Evolutionary conservation across 2,113 vertebrate genomes (phyloP), one percentile per base, ranked within the genome.

Genomic region (Pavo muticus): DNA sequence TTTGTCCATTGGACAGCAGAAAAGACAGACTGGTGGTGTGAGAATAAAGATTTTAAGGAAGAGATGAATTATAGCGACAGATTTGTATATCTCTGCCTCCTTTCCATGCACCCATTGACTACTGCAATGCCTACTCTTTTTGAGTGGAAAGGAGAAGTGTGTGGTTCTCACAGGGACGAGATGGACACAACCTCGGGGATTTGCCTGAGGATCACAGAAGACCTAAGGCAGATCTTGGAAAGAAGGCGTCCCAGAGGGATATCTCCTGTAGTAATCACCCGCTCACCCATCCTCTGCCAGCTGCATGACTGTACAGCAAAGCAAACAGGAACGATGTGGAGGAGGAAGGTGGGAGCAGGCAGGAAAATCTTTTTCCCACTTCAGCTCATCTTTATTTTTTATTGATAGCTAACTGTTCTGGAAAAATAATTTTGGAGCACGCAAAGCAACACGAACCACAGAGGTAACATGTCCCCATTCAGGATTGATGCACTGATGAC

Each of bases 361-460:
- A 95, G 82, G 78, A 95, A 94, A 76, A 93, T 9, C 6, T 30
- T 85, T 91, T 82, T 39, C 56, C 37, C 5, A 0, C 89, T 86
- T 91, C 77, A 93, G 27, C 27, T 80, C 54, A 76, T 72, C 59
- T 79, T 96, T 91, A 61, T 90, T 84, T 88, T 90, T 82, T 88
- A 86, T 69, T 92, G 93, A 95, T 92, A 96, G 83, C 61, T 89
- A 75, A 77, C 85, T 87, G 85, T 93, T 97, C 94, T 97, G 95
- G 89, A 97, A 95, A 97, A 97, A 85, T 88, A 88, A 95, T 95
- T 97, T 85, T 92, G 90, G 94, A 92, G 86, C 57, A 68, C 52
- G 82, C 83, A 87, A 7, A 85, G 59, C 84, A 83, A 39, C 88
- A 87, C 35, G 88, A 96, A 87, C 84, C 95, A 93, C 95, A 97